Evolutionary conservation across 2,888 invertebrate genomes (phyloP).

Genomic region (Chrysolina oricalcia): DNA sequence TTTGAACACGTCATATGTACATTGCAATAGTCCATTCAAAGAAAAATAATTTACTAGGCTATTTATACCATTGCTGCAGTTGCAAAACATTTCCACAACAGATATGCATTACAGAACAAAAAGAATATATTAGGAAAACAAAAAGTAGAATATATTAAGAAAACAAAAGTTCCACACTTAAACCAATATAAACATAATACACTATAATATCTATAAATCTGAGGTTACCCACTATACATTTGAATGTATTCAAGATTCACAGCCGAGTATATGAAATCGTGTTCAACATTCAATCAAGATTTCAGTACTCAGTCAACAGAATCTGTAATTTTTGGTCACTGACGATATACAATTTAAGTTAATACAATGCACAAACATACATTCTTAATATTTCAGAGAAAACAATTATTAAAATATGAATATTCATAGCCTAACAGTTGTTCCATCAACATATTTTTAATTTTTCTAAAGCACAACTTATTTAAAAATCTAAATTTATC

Average conservation of each 20-base stretch:
- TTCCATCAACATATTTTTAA: background rate
- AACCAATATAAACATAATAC: background rate
- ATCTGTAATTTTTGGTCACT: background rate
- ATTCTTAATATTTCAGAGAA: background rate
- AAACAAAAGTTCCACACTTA: too few relatives aligned
- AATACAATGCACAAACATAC: background rate
- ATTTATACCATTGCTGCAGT: background rate
- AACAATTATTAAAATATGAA: background rate
- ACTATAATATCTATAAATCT: background rate
- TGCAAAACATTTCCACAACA: background rate
- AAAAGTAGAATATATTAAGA: too few relatives aligned
- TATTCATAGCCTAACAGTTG: background rate
- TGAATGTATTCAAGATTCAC: background rate
- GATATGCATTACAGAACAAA: too few relatives aligned
- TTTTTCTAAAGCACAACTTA: background rate
- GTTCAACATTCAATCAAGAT: background rate
- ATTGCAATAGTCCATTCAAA: conserved; percentile 15
- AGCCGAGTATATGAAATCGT: background rate
- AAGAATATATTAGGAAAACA: too few relatives aligned
- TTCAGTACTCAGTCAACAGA: background rate
- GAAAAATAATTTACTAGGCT: conserved; percentile 2
- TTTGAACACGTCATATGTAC: background rate
- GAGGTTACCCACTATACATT: background rate
- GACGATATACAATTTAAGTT: background rate
- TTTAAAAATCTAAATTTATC: background rate